Conservation (phyloP, 2,888 invertebrate genomes). For the Rotaria socialis region DNA sequence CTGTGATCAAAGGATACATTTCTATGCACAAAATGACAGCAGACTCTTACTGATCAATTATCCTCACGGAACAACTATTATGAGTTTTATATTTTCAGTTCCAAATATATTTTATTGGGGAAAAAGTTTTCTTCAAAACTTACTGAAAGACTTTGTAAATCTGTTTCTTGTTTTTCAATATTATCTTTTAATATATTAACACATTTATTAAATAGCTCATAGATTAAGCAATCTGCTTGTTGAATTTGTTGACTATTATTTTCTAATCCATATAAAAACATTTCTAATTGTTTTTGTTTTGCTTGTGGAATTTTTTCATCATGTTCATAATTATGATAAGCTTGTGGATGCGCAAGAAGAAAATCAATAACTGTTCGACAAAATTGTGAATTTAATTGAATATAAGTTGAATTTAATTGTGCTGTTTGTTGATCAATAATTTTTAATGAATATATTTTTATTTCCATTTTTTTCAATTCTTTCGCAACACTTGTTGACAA, state of each 20-base stretch:
- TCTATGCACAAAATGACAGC: too few species aligned
- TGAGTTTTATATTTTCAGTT: too few species aligned
- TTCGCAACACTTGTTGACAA: not conserved
- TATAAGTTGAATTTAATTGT: not conserved
- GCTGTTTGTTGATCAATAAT: conserved; percentile 19
- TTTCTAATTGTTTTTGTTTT: conserved; percentile 15
- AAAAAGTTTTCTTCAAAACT: not conserved
- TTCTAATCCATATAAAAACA: not conserved
- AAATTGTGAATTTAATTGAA: conserved; percentile 16
- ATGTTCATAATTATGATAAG: not conserved
- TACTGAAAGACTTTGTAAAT: not conserved
- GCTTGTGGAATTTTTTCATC: not conserved
- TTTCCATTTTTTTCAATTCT: conserved; percentile 26
- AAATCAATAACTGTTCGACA: not conserved
- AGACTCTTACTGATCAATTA: too few species aligned
- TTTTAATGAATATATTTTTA: not conserved
- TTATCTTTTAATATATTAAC: not conserved
- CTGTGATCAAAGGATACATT: too few species aligned
- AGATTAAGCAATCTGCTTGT: not conserved
- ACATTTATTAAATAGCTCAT: conserved; percentile 2
- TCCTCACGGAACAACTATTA: too few species aligned
- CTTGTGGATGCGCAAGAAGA: not conserved
- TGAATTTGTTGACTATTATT: not conserved
- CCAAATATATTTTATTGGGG: too few species aligned
- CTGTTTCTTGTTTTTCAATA: conserved; percentile 26